Base-by-base conservation (phyloP, 2,113 vertebrate species). In the Thomomys bottae region DNA sequence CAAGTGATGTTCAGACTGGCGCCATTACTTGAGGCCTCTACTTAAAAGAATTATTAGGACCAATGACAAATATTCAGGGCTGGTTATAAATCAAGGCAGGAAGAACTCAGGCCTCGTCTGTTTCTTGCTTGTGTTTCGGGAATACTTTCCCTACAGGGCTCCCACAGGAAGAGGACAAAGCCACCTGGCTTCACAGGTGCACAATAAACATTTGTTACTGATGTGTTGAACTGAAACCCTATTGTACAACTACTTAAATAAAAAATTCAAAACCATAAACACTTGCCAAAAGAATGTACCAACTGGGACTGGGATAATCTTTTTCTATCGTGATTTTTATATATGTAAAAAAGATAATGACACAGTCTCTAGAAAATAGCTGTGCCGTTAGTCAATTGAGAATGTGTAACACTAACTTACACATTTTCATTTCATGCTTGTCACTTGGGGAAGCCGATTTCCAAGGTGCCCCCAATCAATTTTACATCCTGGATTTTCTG, bases 31-130 rank as follows among this genome's bases (percentile, higher is more conserved):
- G 63, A 82, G 84, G 83, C 45, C 87, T 76, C 79, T 32, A 5
- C 87, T 86, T 73, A 79, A 68, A 79, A 42, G 42, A 75, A 72
- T 79, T 38, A 68, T 72, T 76, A 77, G 63, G 12, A 67, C 80
- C 63, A 45, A 84, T 70, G 76, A 83, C 49, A 57, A 59, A 88
- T 63, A 12, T 23, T n/a, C 45, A 49, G n/a, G 23, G 23, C 63
- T 71, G 72, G 71, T 23, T 61, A 49, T 59, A 72, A 94, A 81
- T 90, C 92, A 84, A 68, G 24, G 42, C 5, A 2, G 26, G 18
- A 1, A 23, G 36, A 49, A 75, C 66, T 57, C 67, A 49, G 36
- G 80, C 32, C 64, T 57, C 40, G 9, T 66, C 67, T 36, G 6
- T 57, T 12, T 82, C 28, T 83, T 85, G 26, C 20, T 38, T 70